Evolutionary conservation across 2,113 vertebrate genomes (phyloP).

Genomic region (Mustela nigripes): DNA sequence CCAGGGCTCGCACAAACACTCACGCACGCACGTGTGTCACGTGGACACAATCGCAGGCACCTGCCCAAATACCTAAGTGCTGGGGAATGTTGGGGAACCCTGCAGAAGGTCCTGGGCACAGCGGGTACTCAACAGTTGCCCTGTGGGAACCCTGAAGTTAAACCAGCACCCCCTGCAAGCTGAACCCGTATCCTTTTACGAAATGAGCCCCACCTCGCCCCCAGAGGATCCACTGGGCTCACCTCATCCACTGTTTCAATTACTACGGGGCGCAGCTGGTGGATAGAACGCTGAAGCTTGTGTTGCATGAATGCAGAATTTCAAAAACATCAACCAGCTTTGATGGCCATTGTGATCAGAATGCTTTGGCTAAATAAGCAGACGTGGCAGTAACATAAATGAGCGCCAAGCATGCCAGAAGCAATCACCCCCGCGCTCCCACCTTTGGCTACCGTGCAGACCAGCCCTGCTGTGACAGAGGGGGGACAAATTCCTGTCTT

Average conservation of each 20-base stretch:
- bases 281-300: not conserved
- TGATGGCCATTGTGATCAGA: not conserved
- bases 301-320: not conserved
- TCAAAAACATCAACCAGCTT: conserved; percentile 43
- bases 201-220: not conserved
- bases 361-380: conserved; percentile 47
- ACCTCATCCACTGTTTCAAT: conserved; percentile 40
- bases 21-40: rapidly evolving
- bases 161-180: not conserved
- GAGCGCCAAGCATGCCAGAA: not conserved
- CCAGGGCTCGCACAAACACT: not conserved
- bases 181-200: conserved; percentile 39
- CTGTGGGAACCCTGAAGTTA: not conserved
- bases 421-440: not conserved
- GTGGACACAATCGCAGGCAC: rapidly evolving
- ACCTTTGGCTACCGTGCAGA: not conserved
- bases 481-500: not conserved
- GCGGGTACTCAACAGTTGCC: not conserved
- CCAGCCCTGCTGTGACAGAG: not conserved
- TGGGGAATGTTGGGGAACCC: not conserved
- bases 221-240: not conserved
- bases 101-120: not conserved
- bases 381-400: not conserved
- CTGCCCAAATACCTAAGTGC: not conserved
- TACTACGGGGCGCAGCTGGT: not conserved